These are phyloP conservation scores for Adineta ricciae DNA, from an alignment of 2,888 invertebrate species.

Conservation along the genomic window DNA sequence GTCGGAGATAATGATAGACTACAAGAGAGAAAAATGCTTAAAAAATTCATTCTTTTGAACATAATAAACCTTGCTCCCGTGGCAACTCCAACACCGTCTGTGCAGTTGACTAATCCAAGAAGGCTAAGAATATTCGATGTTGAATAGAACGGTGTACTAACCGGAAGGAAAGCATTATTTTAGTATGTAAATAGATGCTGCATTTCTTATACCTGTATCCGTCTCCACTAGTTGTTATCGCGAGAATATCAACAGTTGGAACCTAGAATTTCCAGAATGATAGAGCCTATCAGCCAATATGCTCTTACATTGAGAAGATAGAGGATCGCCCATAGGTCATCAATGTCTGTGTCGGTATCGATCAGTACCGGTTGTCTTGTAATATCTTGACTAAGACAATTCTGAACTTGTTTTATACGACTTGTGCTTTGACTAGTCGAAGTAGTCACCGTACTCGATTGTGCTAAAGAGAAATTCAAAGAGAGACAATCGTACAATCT, in stretches of 20 bases:
- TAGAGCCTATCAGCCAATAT: too few relatives aligned
- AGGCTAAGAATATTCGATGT: not conserved
- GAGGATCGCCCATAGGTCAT: not conserved
- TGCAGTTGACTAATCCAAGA: not conserved
- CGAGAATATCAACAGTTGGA: not conserved
- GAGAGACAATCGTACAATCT: too few relatives aligned
- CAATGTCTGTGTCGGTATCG: not conserved
- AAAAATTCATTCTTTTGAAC: not conserved
- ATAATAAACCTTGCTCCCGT: not conserved
- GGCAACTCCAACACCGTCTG: not conserved
- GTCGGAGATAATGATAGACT: not conserved
- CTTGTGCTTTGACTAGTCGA: too few relatives aligned
- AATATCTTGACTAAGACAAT: not conserved
- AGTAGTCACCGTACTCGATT: too few relatives aligned
- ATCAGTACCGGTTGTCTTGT: not conserved
- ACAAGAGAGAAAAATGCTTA: not conserved
- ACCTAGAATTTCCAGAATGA: not conserved
- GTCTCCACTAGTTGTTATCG: not conserved
- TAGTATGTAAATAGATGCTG: not conserved
- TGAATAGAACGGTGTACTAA: not conserved
- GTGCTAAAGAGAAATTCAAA: too few relatives aligned
- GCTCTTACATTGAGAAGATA: not conserved
- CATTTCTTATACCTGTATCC: not conserved
- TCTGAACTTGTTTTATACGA: not conserved
- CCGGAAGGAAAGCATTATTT: too few relatives aligned